Conservation (phyloP, 2,113 vertebrate species). For the Ornithorhynchus anatinus region DNA sequence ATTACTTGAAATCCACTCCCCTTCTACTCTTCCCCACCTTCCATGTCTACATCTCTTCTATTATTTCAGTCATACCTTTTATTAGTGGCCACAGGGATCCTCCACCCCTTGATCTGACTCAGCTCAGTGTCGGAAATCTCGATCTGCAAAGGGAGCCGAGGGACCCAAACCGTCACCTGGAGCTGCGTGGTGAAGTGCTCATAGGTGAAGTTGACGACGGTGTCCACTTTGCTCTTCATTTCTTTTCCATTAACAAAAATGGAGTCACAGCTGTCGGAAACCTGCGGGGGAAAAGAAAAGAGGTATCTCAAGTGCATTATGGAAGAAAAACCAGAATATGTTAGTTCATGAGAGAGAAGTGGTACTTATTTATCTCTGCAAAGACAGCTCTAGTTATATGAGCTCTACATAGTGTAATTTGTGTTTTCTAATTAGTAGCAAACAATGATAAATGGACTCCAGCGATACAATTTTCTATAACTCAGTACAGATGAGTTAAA, state of each 20-base stretch:
- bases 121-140: constrained; percentile 94
- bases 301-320: neutral
- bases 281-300: constrained; percentile 65
- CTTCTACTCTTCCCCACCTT: too few relatives aligned
- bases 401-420: constrained; percentile 34
- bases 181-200: constrained; percentile 89
- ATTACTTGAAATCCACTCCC: too few relatives aligned
- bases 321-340: neutral
- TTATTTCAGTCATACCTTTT: constrained; percentile 73
- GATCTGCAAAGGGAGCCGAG: constrained; percentile 91
- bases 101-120: constrained; percentile 97
- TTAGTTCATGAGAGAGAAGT: neutral
- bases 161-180: constrained; percentile 89
- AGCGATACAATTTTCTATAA: constrained; percentile 42
- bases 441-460: constrained; percentile 53
- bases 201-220: constrained; percentile 91
- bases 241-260: constrained; percentile 94
- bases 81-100: constrained; percentile 87
- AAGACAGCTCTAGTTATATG: constrained; percentile 18
- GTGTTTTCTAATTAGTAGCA: constrained; percentile 57
- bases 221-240: constrained; percentile 87
- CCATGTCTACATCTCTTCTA: too few relatives aligned
- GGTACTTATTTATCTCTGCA: constrained; percentile 3
- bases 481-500: constrained; percentile 36
- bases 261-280: constrained; percentile 85